Evolutionary conservation across 2,113 vertebrate genomes (phyloP).

Genomic region (Procavia capensis): DNA sequence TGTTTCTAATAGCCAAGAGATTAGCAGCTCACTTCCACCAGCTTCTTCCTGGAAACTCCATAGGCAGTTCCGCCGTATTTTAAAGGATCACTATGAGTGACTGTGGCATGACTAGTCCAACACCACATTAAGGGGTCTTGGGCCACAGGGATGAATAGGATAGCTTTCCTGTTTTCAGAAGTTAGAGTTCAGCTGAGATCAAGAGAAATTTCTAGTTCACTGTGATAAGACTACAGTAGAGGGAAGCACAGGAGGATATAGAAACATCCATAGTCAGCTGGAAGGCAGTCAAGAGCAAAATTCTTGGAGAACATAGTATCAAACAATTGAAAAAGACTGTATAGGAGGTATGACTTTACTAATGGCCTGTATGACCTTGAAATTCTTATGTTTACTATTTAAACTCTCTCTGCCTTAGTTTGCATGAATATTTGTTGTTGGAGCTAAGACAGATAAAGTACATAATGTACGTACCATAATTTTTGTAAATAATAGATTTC

Average conservation of each 20-base stretch:
- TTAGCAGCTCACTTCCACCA: too few relatives aligned
- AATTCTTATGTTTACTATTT: neutral
- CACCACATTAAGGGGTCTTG: neutral
- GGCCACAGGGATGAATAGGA: neutral
- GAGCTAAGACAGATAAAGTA: neutral
- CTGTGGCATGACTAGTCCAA: neutral
- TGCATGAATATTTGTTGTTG: neutral
- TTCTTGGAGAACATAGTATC: neutral
- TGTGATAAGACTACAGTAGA: neutral
- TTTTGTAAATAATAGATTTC: neutral
- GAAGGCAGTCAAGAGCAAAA: neutral
- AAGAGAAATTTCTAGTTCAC: neutral
- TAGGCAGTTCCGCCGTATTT: too few relatives aligned
- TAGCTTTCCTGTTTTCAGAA: neutral
- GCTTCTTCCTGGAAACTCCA: too few relatives aligned
- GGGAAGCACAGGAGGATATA: neutral
- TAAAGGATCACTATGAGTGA: too few relatives aligned
- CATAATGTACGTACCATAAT: neutral
- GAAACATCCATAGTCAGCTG: neutral
- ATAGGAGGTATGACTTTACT: neutral
- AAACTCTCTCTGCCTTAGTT: neutral
- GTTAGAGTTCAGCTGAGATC: neutral
- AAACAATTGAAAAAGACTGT: neutral
- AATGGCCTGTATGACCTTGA: neutral
- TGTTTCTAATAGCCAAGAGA: too few relatives aligned